These are phyloP conservation scores for Nipponia nippon DNA, from an alignment of 2,113 vertebrate genomes.

Conservation along the genomic window DNA sequence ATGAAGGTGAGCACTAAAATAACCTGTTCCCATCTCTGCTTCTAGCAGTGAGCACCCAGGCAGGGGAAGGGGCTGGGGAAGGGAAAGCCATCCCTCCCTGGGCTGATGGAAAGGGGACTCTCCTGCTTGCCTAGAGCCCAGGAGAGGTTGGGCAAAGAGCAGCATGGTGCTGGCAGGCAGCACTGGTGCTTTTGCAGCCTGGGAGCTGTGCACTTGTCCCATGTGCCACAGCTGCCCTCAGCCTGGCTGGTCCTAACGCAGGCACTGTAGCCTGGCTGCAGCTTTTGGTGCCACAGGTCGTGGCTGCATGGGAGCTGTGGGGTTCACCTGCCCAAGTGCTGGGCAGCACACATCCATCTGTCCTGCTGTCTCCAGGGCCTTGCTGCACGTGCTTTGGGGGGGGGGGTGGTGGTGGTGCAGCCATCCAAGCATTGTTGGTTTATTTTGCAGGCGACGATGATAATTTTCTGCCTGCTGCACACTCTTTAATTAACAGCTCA, in stretches of 20 bases:
- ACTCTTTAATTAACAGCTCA: conserved; percentile 66
- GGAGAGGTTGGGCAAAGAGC: neutral
- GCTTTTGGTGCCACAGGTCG: rapidly evolving
- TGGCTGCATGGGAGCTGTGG: neutral
- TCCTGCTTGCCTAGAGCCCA: neutral
- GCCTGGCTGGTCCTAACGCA: rapidly evolving
- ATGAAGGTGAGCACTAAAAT: neutral
- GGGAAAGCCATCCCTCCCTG: neutral
- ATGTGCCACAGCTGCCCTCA: neutral
- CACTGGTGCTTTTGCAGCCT: neutral
- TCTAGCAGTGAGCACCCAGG: neutral
- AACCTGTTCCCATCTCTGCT: neutral
- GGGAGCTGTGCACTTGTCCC: neutral
- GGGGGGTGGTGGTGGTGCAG: neutral
- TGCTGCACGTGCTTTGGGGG: neutral
- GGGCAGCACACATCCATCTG: rapidly evolving
- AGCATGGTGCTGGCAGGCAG: neutral
- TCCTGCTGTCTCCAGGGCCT: neutral
- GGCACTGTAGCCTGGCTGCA: rapidly evolving
- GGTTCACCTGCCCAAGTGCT: neutral
- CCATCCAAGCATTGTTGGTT: neutral
- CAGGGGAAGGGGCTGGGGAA: neutral
- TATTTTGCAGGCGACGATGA: conserved; percentile 31
- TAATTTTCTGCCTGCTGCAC: conserved; percentile 62
- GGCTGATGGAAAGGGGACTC: neutral